phyloP scores from a whole-genome alignment of 2,888 invertebrate species.

The Octonoba sinensis region DNA sequence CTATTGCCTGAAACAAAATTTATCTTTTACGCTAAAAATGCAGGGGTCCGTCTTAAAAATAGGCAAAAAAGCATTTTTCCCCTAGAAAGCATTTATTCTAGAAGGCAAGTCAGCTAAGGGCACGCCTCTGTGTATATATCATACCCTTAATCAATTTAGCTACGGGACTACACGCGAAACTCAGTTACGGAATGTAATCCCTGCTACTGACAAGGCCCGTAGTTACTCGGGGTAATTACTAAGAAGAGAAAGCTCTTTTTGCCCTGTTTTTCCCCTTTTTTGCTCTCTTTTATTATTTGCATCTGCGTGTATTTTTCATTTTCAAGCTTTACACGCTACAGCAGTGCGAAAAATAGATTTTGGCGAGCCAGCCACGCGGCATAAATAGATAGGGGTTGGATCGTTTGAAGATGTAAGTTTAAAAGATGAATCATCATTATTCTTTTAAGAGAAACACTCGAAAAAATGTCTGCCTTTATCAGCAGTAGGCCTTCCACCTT shows the following conservation, averaged over 20 bases:
- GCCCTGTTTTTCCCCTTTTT: not conserved
- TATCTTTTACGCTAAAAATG: too few relatives aligned
- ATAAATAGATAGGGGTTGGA: constrained; percentile 48
- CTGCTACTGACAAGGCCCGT: constrained; percentile 40
- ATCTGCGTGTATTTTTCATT: constrained; percentile 34
- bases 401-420: constrained; percentile 48
- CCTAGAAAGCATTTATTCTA: too few relatives aligned
- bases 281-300: constrained; percentile 12
- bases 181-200: constrained; percentile 24
- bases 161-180: constrained; percentile 10
- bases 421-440: constrained; percentile 62
- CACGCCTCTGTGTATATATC: constrained; percentile 21
- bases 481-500: constrained; percentile 16
- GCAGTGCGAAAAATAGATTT: constrained; percentile 34
- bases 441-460: constrained; percentile 54
- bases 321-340: constrained; percentile 17
- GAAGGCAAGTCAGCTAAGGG: not conserved
- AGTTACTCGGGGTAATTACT: constrained; percentile 48
- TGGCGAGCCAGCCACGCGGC: constrained; percentile 25
- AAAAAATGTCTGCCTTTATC: constrained; percentile 40
- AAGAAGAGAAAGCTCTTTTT: constrained; percentile 7
- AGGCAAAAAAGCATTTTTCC: too few relatives aligned
- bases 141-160: constrained; percentile 48
- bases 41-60: too few relatives aligned
- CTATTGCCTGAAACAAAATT: too few relatives aligned